These are phyloP conservation scores for Caenorhabditis macrosperma DNA, from an alignment of 2,888 invertebrate species.

Conservation along the genomic window DNA sequence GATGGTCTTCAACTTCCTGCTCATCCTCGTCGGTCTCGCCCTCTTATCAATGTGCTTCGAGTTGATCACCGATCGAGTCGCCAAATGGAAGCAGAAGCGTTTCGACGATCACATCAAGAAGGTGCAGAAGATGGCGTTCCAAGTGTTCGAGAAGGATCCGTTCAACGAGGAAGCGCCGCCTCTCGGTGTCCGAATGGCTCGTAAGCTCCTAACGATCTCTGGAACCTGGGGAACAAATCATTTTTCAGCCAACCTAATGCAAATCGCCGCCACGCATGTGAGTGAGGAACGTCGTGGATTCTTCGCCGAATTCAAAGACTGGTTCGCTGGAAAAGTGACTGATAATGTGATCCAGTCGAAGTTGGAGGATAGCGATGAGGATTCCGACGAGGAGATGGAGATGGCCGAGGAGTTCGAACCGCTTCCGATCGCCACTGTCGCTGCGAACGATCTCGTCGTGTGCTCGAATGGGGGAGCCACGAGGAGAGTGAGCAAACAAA, in stretches of 20 bases:
- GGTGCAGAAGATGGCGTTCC: constrained; percentile 78
- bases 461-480: constrained; percentile 36
- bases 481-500: constrained; percentile 46
- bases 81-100: constrained; percentile 65
- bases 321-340: constrained; percentile 68
- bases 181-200: constrained; percentile 74
- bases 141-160: constrained; percentile 71
- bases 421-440: constrained; percentile 38
- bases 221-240: no score
- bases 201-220: constrained; percentile 25
- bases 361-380: constrained; percentile 61
- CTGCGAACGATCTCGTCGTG: constrained; percentile 40
- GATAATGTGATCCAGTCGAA: constrained; percentile 67
- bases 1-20: constrained; percentile 78
- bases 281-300: constrained; percentile 55
- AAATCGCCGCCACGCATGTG: constrained; percentile 42
- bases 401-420: constrained; percentile 32
- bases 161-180: constrained; percentile 74
- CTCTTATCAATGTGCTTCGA: constrained; percentile 79
- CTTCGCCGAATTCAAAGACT: constrained; percentile 64
- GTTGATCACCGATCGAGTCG: constrained; percentile 66
- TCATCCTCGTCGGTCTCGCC: constrained; percentile 78
- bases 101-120: constrained; percentile 78
- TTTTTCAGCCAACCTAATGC: constrained; percentile 37
- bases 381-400: constrained; percentile 57